Base-by-base conservation (phyloP, 1,140 invertebrate genomes). In the Hylaeus anthracinus region DNA sequence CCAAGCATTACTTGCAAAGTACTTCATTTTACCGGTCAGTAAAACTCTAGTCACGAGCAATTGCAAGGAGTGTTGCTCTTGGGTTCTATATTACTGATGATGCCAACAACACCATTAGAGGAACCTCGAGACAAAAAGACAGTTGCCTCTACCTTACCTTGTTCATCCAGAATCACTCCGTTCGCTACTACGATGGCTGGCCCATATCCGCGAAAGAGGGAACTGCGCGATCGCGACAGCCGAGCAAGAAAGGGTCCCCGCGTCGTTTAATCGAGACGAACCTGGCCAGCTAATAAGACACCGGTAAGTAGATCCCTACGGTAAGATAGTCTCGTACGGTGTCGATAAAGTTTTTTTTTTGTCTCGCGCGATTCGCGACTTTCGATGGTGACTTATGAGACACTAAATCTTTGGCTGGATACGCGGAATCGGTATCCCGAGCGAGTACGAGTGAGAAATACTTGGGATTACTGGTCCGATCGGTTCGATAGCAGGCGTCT, bases 371-470 rank as follows among this genome's bases (percentile, higher is more conserved):
- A 80, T 53, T 58, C 70, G 70, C 64, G 64, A 53, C 72, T 61
- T 75, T 69, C 64, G 79, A 75, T 74, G 64, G 72, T 80, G 72
- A 80, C 72, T 75, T 75, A 75, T 74, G 78, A 70, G 81, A 80
- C 58, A 74, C 51, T 83, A 83, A 83, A 83, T 83, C 81, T 83
- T 72, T 37, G 41, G n/a, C 15, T 39, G 71, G 56, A 80, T 80
- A 80, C 69, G 77, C 26, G 65, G 81, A 83, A 83, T 80, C 26
- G 77, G 81, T 80, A 70, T 80, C 69, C 71, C 64, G 26, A 12
- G 48, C 48, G 65, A 79, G 77, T 77, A 72, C 75, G 83, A 85
- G 83, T 82, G 85, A 86, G 83, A 86, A 86, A 86, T 86, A 85
- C 72, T 80, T 85, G 58, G 73, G 83, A 85, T 86, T 79, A 79